Evolutionary conservation across 2,797 vertebrate genomes (phyloP).

Genomic region (Lepus oiostolus): DNA sequence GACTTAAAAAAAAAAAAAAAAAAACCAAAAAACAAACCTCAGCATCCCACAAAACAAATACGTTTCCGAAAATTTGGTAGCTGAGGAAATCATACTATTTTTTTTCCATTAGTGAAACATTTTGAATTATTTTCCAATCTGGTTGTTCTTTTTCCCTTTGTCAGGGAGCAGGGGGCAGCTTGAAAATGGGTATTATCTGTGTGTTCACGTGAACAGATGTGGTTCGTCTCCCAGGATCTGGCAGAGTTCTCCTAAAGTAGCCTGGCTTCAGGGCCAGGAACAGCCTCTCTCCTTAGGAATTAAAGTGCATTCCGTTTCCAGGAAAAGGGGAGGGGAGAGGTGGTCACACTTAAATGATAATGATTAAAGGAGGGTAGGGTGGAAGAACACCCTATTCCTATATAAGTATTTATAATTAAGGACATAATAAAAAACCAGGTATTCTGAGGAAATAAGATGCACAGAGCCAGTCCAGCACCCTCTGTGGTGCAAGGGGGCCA

Average conservation of each 20-base stretch:
- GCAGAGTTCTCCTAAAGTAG: conserved; percentile 76
- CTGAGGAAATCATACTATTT: conserved; percentile 77
- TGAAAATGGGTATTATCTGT: conserved; percentile 20
- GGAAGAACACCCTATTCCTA: conserved; percentile 69
- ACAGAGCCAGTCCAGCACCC: conserved; percentile 73
- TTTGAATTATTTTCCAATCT: conserved; percentile 66
- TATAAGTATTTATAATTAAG: conserved; percentile 77
- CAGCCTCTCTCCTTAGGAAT: conserved; percentile 76
- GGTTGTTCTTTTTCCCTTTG: conserved; percentile 73
- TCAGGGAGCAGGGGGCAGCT: conserved; percentile 20
- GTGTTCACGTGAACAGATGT: conserved; percentile 52
- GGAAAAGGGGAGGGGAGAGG: conserved; percentile 73
- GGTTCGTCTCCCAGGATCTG: conserved; percentile 67
- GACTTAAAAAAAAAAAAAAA: conserved; percentile 62
- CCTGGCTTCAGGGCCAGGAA: conserved; percentile 73
- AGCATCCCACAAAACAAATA: conserved; percentile 68
- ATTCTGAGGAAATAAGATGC: conserved; percentile 68
- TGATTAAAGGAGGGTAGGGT: conserved; percentile 67
- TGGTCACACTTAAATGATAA: conserved; percentile 73
- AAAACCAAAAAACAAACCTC: conserved; percentile 68
- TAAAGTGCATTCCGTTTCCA: conserved; percentile 89
- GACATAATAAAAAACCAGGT: conserved; percentile 67
- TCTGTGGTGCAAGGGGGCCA: conserved; percentile 56
- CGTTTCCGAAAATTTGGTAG: conserved; percentile 80
- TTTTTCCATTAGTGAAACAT: conserved; percentile 64